Percentiles rank a stretch among this genome's conserved stretches.
Conservation (phyloP, 2,888 invertebrate genomes). For the Scelioninae gen. 2 region DNA sequence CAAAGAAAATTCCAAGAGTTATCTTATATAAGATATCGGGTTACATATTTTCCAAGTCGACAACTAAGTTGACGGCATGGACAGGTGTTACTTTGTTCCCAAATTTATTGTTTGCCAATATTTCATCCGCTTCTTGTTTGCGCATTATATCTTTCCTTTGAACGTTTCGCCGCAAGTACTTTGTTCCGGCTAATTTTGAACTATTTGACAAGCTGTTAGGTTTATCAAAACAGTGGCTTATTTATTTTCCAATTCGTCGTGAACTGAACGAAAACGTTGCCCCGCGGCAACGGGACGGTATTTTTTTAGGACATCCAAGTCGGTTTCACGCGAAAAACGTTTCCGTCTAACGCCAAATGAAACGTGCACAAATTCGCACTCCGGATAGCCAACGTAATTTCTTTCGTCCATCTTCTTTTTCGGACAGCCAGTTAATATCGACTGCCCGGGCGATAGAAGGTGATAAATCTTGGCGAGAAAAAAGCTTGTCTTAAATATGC, state of each 20-base stretch:
- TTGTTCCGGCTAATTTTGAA: conserved; percentile 69
- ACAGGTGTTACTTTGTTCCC: conserved; percentile 41
- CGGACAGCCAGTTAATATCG: conserved; percentile 59
- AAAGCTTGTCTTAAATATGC: conserved; percentile 71
- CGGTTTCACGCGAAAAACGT: conserved; percentile 5
- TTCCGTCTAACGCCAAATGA: conserved; percentile 1
- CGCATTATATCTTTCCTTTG: conserved; percentile 12
- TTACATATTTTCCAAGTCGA: conserved; percentile 46
- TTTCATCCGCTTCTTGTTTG: conserved; percentile 38
- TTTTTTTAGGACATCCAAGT: conserved; percentile 16
- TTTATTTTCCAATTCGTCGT: conserved; percentile 40
- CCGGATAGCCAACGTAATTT: conserved; percentile 20
- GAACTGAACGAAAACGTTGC: conserved; percentile 57
- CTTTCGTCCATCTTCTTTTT: conserved; percentile 21
- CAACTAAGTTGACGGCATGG: conserved; percentile 25
- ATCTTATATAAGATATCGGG: conserved; percentile 11
- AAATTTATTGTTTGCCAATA: conserved; percentile 43
- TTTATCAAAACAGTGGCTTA: conserved; percentile 48
- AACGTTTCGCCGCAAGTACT: conserved; percentile 63
- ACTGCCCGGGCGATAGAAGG: conserved; percentile 62
- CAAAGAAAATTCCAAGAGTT: conserved; percentile 24
- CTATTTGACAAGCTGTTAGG: conserved; percentile 63
- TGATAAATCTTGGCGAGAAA: conserved; percentile 70
- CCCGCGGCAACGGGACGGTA: conserved; percentile 11
- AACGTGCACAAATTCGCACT: conserved; percentile 38